Base-by-base conservation (phyloP, 2,888 invertebrate genomes). In the Acrobasis repandana region DNA sequence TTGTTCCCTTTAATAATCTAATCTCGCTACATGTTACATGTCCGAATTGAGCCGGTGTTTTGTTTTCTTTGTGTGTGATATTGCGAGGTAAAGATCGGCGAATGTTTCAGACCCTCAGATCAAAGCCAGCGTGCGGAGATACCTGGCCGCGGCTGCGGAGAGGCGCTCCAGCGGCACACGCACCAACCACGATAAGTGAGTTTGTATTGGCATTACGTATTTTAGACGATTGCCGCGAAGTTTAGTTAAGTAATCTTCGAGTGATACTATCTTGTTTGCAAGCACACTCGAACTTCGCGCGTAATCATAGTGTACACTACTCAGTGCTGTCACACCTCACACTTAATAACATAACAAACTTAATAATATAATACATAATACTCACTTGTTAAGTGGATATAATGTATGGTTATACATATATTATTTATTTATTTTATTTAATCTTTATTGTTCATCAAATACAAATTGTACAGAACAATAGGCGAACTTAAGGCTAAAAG, bases 21-120 rank as follows among this genome's bases (percentile, higher is more conserved):
- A 78, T 75, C 67, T 74, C 56, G 63, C 65, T 65, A 60, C 60
- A 61, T 62, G 63, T 60, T 65, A 61, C 56, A 63, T 66, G 63
- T 65, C 60, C 61, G 63, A 60, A 64, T 63, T 61, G 63, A 61
- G 46, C 62, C 61, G 59, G 62, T 69, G 28, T 28, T 28, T 66
- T 65, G 70, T 69, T 60, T 65, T 60, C 65, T 63, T 43, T 11
- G 66, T 68, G 66, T 58, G 60, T 66, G 61, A 67, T 66, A 63
- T 65, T 47, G 54, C 20, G 20, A 20, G 2, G 20, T 20, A n/a
- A n/a, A 28, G 6, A 28, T 28, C 28, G 28, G 28, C 56, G 34
- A 50, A 61, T 74, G 71, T 85, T 91, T 59, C 90, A 97, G 98
- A 98, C 94, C 97, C 97, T 72, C 95, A 96, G 86, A 94, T 97